Conservation (phyloP, 2,113 vertebrate species). For the Osmerus eperlanus region DNA sequence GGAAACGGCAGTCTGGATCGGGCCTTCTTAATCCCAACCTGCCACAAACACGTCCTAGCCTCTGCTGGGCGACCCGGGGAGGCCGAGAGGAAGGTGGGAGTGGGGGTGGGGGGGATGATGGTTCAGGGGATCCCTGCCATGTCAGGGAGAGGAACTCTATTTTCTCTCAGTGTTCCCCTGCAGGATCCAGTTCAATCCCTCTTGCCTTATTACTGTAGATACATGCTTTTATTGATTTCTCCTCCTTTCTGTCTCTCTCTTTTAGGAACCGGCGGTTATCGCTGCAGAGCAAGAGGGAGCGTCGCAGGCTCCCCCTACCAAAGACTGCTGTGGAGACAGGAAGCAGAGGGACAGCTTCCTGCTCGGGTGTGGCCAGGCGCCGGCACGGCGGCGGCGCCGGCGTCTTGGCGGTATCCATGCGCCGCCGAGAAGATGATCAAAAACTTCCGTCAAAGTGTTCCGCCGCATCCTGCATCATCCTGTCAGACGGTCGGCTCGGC, state of each 20-base stretch:
- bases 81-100: not conserved
- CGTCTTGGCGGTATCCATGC: conserved; percentile 33
- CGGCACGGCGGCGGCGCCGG: too few relatives aligned
- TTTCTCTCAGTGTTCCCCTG: conserved; percentile 30
- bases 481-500: conserved; percentile 45
- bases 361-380: conserved; percentile 13
- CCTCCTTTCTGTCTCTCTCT: conserved; percentile 30
- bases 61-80: conserved; percentile 21
- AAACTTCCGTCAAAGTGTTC: conserved; percentile 40
- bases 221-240: conserved; percentile 60
- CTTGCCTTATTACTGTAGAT: conserved; percentile 53
- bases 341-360: conserved; percentile 35
- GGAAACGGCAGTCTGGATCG: conserved; percentile 56
- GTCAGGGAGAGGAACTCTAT: conserved; percentile 35
- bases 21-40: conserved; percentile 57
- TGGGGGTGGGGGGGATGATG: not conserved
- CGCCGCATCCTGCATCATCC: conserved; percentile 36
- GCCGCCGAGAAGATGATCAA: conserved; percentile 63
- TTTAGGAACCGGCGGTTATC: conserved; percentile 43
- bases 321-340: conserved; percentile 17
- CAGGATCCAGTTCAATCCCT: conserved; percentile 52
- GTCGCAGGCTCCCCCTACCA: not conserved
- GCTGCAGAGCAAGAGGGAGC: conserved; percentile 23
- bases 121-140: not conserved
- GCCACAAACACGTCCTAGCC: conserved; percentile 50